Conservation (phyloP, 2,113 vertebrate genomes). For the Zosterops borbonicus region DNA sequence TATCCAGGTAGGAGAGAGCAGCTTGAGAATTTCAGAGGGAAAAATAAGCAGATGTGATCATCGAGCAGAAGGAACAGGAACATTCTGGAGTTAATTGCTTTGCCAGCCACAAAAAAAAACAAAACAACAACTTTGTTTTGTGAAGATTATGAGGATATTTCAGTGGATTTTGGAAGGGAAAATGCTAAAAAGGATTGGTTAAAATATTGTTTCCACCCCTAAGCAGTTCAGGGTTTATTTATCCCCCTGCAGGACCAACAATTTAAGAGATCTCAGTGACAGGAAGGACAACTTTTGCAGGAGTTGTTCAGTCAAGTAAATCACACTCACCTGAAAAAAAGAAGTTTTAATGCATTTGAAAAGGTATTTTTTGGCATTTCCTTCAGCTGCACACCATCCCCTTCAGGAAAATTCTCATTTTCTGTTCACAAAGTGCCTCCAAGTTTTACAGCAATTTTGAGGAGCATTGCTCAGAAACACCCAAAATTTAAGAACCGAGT, state of each 20-base stretch:
- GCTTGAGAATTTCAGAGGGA: not conserved
- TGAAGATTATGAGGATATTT: not conserved
- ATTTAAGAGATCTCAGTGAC: not conserved
- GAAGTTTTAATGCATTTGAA: not conserved
- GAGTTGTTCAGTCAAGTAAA: not conserved
- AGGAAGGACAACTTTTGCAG: not conserved
- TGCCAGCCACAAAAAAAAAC: not conserved
- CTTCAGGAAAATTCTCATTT: not conserved
- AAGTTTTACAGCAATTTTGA: not conserved
- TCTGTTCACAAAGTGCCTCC: not conserved
- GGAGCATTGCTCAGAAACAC: not conserved
- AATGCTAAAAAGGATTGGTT: not conserved
- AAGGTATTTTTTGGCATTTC: not conserved
- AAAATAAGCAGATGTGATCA: slow-evolving; percentile 31
- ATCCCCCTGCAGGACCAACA: not conserved
- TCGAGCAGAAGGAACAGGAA: not conserved
- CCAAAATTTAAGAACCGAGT: not conserved
- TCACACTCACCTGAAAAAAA: not conserved
- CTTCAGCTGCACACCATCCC: not conserved
- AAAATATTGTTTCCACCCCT: not conserved
- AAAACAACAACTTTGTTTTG: not conserved
- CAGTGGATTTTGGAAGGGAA: not conserved
- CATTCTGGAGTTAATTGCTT: not conserved
- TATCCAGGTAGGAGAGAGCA: slow-evolving; percentile 12
- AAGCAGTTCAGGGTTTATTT: not conserved